phyloP scores from a whole-genome alignment of 2,888 invertebrate genomes.

The Acanthosepion pharaonis region DNA sequence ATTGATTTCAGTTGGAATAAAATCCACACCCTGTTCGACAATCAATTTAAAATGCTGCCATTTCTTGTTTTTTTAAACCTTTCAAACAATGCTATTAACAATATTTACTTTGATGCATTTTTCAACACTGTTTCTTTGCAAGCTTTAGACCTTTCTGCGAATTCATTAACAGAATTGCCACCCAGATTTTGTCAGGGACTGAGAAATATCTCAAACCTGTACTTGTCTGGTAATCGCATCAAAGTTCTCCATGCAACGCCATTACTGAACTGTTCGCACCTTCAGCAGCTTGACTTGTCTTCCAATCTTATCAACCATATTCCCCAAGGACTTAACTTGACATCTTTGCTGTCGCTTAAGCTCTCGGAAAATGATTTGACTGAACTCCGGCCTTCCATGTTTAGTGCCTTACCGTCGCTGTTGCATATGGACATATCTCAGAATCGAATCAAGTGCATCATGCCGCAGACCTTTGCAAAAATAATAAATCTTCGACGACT shows the following conservation, averaged over 20 bases:
- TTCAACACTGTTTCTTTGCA: neutral
- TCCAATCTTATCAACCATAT: slow-evolving; percentile 37
- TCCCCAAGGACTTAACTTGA: neutral
- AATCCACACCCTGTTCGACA: neutral
- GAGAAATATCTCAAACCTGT: neutral
- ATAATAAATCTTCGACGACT: neutral
- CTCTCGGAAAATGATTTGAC: slow-evolving; percentile 8
- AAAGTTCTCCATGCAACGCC: neutral
- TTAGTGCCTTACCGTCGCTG: slow-evolving; percentile 24
- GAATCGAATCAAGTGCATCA: slow-evolving; percentile 24
- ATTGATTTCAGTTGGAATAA: neutral
- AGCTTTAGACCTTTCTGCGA: slow-evolving; percentile 11
- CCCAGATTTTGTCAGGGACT: slow-evolving; percentile 33
- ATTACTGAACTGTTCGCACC: neutral
- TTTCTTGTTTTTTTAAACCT: slow-evolving; percentile 23
- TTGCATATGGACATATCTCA: neutral
- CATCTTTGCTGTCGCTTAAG: slow-evolving; percentile 20
- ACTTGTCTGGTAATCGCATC: neutral
- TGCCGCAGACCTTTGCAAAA: neutral
- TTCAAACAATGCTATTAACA: neutral
- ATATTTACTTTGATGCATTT: slow-evolving; percentile 2
- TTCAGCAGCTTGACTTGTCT: neutral
- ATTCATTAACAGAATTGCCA: neutral
- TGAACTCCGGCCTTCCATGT: neutral
- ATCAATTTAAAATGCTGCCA: too few species aligned